These are phyloP conservation scores for Cacoxenus indagator DNA, from an alignment of 2,888 invertebrate genomes.

Conservation along the genomic window DNA sequence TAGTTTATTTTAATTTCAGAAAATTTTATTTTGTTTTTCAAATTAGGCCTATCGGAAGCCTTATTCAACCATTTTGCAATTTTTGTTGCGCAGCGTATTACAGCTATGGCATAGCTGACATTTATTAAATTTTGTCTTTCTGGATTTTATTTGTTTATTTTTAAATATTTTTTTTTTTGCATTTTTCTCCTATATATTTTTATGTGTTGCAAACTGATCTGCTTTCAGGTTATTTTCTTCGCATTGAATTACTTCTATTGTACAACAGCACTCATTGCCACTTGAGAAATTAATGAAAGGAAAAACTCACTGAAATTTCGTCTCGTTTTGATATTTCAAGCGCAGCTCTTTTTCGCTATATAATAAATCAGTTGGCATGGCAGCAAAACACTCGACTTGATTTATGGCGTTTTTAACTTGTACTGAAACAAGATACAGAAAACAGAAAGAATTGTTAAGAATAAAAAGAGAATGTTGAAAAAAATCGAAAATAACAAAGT, in stretches of 20 bases:
- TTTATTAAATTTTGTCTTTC: too few relatives aligned
- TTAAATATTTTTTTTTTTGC: neutral
- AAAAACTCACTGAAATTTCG: neutral
- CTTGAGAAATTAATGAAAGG: conserved; percentile 61
- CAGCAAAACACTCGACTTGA: conserved; percentile 50
- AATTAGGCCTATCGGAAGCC: too few relatives aligned
- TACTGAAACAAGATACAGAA: neutral
- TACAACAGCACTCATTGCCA: conserved; percentile 39
- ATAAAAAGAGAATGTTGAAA: neutral
- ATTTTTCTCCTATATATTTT: neutral
- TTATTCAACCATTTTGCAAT: too few relatives aligned
- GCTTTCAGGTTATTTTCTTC: neutral
- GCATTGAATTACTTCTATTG: neutral
- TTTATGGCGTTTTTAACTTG: conserved; percentile 45
- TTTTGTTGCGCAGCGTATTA: too few relatives aligned
- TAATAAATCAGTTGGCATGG: conserved; percentile 15
- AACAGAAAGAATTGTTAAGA: neutral
- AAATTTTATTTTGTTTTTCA: too few relatives aligned
- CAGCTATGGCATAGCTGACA: too few relatives aligned
- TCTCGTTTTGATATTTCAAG: neutral
- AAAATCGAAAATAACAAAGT: conserved; percentile 11
- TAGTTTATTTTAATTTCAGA: too few relatives aligned
- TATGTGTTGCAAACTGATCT: neutral
- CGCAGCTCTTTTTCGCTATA: neutral
- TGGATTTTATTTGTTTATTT: neutral